A percentile compares a stretch with the other conserved stretches of the same genome.
Evolutionary conservation across 2,113 vertebrate species (phyloP).

Genomic region (Theristicus caerulescens): DNA sequence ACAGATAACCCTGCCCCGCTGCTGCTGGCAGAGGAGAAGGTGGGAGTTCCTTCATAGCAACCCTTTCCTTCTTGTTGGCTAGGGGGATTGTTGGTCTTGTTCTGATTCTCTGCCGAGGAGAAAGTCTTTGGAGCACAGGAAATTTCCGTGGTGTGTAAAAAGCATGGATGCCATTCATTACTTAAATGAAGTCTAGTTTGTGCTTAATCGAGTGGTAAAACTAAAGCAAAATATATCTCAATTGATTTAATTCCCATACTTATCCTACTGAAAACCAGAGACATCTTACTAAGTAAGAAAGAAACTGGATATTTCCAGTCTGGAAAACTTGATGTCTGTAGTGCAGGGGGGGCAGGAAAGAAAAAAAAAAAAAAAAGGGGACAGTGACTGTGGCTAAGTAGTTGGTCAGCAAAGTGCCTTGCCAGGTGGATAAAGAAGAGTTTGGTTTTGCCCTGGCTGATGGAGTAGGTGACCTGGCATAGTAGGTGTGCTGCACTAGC

Average conservation of each 20-base stretch:
- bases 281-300: neutral
- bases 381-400: neutral
- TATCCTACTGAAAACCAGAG: neutral
- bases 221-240: neutral
- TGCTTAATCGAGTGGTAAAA: neutral
- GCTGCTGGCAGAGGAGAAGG: neutral
- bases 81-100: neutral
- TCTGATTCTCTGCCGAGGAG: neutral
- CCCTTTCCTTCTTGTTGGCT: neutral
- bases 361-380: too few relatives aligned
- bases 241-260: neutral
- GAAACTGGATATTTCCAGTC: neutral
- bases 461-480: neutral
- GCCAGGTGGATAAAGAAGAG: neutral
- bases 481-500: neutral
- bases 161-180: neutral
- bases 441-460: neutral
- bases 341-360: fast-evolving
- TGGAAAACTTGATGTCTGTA: neutral
- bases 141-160: conserved; percentile 2
- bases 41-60: neutral
- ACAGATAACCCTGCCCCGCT: neutral
- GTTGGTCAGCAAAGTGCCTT: neutral
- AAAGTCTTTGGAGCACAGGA: neutral
- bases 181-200: conserved; percentile 39